Evolutionary conservation across 1,140 invertebrate species (phyloP).

Genomic region (Zeugodacus cucurbitae): DNA sequence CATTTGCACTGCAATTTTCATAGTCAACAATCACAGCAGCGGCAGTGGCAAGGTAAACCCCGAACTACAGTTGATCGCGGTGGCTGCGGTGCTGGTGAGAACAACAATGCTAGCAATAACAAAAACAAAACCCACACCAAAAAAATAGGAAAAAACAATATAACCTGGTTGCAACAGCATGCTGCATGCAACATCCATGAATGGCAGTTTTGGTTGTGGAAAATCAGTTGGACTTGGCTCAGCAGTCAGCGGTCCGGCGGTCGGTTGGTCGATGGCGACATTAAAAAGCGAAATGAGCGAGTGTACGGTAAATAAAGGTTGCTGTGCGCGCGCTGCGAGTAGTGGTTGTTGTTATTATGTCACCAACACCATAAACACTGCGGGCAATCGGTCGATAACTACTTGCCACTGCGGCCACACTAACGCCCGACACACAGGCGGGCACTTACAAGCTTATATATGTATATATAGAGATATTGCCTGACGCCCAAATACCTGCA

Average conservation of each 20-base stretch:
- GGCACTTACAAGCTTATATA: neutral
- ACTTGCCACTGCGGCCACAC: neutral
- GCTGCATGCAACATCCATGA: neutral
- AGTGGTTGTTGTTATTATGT: neutral
- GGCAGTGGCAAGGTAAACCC: neutral
- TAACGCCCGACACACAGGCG: neutral
- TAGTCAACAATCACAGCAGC: neutral
- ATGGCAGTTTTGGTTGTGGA: neutral
- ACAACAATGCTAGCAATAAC: neutral
- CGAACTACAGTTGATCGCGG: neutral
- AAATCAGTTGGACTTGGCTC: neutral
- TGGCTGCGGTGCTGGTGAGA: neutral
- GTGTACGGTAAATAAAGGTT: neutral
- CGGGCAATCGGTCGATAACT: slow-evolving; percentile 8
- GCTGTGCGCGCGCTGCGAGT: neutral
- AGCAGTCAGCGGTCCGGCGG: neutral
- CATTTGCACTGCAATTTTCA: neutral
- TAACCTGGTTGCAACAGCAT: neutral
- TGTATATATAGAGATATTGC: neutral
- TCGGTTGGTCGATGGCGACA: neutral
- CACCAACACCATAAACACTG: slow-evolving; percentile 7
- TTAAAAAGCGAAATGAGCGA: neutral
- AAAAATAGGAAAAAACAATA: neutral
- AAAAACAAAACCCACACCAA: neutral
- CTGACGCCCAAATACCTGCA: too few species aligned